These are phyloP conservation scores for Phyllopteryx taeniolatus DNA, from an alignment of 2,113 vertebrate genomes.

Conservation along the genomic window DNA sequence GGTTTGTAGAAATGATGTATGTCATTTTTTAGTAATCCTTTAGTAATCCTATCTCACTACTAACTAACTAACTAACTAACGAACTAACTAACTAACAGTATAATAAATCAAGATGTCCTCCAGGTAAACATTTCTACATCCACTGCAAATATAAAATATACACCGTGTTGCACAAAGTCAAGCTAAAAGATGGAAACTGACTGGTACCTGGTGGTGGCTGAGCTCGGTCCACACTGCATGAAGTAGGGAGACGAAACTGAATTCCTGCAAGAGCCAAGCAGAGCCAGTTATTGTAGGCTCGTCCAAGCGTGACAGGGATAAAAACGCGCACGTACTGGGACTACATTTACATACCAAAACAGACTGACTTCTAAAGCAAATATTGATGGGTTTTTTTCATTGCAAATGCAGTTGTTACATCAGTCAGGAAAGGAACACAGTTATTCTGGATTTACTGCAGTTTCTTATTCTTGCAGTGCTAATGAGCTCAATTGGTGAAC, in stretches of 20 bases:
- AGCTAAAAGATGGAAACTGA: conserved; percentile 13
- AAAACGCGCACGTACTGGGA: conserved; percentile 17
- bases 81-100: background rate
- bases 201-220: conserved; percentile 73
- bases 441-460: conserved; percentile 12
- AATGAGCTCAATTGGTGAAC: background rate
- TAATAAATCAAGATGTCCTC: background rate
- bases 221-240: conserved; percentile 75
- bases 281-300: conserved; percentile 48
- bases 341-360: conserved; percentile 18
- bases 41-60: background rate
- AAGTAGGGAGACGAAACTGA: conserved; percentile 80
- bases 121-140: background rate
- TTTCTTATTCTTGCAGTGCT: background rate
- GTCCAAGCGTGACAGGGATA: conserved; percentile 20
- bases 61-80: background rate
- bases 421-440: conserved; percentile 46
- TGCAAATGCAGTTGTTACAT: conserved; percentile 1
- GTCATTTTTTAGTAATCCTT: background rate
- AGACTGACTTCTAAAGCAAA: conserved; percentile 9
- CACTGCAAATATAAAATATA: background rate
- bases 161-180: background rate
- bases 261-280: conserved; percentile 74
- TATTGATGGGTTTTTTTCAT: conserved; percentile 15
- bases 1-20: background rate